These are phyloP conservation scores for Brachionus koreanus DNA, from an alignment of 1,140 invertebrate species.

Conservation along the genomic window DNA sequence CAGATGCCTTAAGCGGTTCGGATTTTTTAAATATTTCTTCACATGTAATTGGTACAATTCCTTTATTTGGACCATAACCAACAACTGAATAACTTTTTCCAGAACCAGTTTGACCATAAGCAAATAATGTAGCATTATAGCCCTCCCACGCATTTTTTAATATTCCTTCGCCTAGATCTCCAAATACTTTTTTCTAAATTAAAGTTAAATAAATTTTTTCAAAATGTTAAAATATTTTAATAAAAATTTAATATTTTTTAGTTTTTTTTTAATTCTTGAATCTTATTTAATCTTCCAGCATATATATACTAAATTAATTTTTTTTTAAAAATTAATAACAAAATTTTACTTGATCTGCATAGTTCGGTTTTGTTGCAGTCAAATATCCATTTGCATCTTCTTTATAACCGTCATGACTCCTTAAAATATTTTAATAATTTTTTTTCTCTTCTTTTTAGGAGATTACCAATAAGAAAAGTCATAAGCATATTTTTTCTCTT, in stretches of 20 bases:
- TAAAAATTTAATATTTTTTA: no score
- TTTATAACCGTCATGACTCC: slow-evolving; percentile 63
- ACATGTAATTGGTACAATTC: slow-evolving; percentile 80
- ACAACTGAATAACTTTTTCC: slow-evolving; percentile 67
- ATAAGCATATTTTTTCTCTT: slow-evolving; percentile 62
- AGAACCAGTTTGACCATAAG: slow-evolving; percentile 66
- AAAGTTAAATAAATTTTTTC: no score
- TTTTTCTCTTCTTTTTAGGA: background rate
- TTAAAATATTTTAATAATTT: background rate
- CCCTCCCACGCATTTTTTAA: slow-evolving; percentile 65
- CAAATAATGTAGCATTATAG: slow-evolving; percentile 65
- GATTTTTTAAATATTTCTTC: slow-evolving; percentile 71
- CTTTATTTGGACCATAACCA: slow-evolving; percentile 69
- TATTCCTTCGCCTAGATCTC: slow-evolving; percentile 63
- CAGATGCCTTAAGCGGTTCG: slow-evolving; percentile 45
- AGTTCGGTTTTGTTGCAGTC: slow-evolving; percentile 53
- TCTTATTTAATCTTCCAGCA: no score
- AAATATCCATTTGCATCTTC: slow-evolving; percentile 60
- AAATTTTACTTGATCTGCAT: slow-evolving; percentile 60
- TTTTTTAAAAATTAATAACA: slow-evolving; percentile 63
- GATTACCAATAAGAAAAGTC: slow-evolving; percentile 64
- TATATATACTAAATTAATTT: no score
- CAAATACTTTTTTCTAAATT: slow-evolving; percentile 62
- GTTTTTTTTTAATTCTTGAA: slow-evolving; percentile 64
- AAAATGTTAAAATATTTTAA: no score